Base-by-base conservation (phyloP, 30 jellyfish, hydroid and myxozoan genomes). In the Aurelia sp. region DNA sequence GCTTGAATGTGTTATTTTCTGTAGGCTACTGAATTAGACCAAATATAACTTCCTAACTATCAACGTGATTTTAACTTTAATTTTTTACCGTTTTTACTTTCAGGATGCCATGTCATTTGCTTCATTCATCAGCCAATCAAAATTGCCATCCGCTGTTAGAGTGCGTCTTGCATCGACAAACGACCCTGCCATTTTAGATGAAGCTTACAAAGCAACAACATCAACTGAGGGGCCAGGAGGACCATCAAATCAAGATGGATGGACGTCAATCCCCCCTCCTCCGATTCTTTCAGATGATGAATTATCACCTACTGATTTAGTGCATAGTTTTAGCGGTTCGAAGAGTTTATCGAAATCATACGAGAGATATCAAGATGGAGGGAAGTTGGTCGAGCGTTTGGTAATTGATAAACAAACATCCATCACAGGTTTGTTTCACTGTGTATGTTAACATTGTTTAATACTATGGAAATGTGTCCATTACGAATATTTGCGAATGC, bases 201-300 rank as follows among this genome's bases (percentile, higher is more conserved):
- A 84, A 74, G 93, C 93, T 50, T 84, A 84, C 53, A 84, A 53
- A 64, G 78, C 93, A n/a, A 68, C 68, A n/a, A 50, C 61, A 17
- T 10, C 55, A 13, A 64, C 6, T 17, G 89, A 78, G 35, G 79
- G 53, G 35, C 89, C 76, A 19, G 33, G 47, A 11, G 4, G 62
- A 12, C 69, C 93, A 11, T 82, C 84, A 11, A 70, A 76, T 72
- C 66, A 62, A 18, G 93, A 84, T 72, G 93, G 93, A 30, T 84
- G 93, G 93, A 84, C 93, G 22, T 62, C 87, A 66, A 73, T 69
- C 9, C 86, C 93, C 11, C 93, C 93, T 23, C 93, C 93, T 7
- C 93, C 93, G 4, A 68, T 72, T 31, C 40, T 76, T 13, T 62
- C 75, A 18, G 82, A 72, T 47, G 87, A 84, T 15, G 81, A 58